Evolutionary conservation across 2,888 invertebrate genomes (phyloP).

Genomic region (Operophtera brumata): DNA sequence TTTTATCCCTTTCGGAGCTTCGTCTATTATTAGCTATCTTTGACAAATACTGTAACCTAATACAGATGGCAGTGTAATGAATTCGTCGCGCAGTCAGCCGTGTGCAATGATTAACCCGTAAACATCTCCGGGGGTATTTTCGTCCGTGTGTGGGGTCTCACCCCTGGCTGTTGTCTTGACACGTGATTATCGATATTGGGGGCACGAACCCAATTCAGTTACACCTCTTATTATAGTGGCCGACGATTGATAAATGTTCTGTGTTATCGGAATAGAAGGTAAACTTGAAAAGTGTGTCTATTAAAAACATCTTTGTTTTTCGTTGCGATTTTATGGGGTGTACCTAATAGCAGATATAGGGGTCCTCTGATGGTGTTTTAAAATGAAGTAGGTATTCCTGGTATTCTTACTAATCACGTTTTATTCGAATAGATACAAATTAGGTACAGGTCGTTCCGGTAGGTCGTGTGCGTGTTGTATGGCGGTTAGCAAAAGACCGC

Average conservation of each 20-base stretch:
- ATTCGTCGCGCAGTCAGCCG: conserved; percentile 49
- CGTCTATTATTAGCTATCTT: conserved; percentile 29
- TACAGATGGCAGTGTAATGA: conserved; percentile 49
- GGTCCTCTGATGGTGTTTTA: too few species aligned
- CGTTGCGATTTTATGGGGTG: neutral
- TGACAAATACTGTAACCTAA: conserved; percentile 36
- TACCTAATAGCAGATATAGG: too few species aligned
- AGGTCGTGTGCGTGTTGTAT: too few species aligned
- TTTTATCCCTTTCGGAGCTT: conserved; percentile 27
- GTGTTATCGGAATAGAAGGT: conserved; percentile 27
- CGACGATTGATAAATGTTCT: conserved; percentile 58
- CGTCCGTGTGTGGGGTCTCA: conserved; percentile 57
- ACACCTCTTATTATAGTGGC: conserved; percentile 58
- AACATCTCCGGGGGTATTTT: conserved; percentile 64
- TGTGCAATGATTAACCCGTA: conserved; percentile 62
- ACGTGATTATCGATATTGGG: conserved; percentile 69
- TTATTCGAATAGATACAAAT: too few species aligned
- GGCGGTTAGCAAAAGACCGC: too few species aligned
- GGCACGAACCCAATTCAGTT: conserved; percentile 69
- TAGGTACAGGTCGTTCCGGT: too few species aligned
- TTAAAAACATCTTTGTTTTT: conserved; percentile 2
- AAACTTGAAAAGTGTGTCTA: conserved; percentile 25
- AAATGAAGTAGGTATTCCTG: too few species aligned
- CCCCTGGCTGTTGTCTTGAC: conserved; percentile 56
- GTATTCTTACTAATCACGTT: too few species aligned